A percentile compares a stretch with the other conserved stretches of the same genome.
phyloP scores from a whole-genome alignment of 2,113 vertebrate species.

The Ploceus nigricollis region DNA sequence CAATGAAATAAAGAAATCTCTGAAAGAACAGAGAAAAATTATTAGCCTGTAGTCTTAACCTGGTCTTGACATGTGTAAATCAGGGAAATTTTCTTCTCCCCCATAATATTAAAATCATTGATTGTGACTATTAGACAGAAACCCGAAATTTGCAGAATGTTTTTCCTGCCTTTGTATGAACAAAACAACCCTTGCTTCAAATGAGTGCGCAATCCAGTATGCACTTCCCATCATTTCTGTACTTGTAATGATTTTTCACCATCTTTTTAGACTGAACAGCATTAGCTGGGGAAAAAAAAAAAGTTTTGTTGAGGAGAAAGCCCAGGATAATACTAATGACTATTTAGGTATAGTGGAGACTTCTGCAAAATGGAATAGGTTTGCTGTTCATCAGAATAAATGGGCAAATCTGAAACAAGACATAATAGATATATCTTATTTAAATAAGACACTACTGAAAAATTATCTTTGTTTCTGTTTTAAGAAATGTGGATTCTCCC shows the following conservation, averaged over 20 bases:
- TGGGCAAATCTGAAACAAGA: not conserved
- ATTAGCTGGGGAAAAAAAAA: not conserved
- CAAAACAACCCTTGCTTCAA: not conserved
- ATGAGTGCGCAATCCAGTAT: not conserved
- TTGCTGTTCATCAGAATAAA: not conserved
- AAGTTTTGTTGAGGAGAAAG: not conserved
- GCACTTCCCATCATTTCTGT: not conserved
- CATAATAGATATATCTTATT: not conserved
- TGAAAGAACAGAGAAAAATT: not conserved
- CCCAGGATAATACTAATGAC: not conserved
- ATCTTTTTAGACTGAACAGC: not conserved
- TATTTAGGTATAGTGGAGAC: not conserved
- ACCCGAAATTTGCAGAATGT: not conserved
- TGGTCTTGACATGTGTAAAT: not conserved
- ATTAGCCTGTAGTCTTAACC: not conserved
- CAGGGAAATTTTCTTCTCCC: not conserved
- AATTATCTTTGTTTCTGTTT: not conserved
- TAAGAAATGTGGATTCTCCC: not conserved
- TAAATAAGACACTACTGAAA: not conserved
- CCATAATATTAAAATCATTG: not conserved
- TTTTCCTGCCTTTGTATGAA: not conserved
- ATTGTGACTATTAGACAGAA: conserved; percentile 6
- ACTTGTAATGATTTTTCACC: not conserved
- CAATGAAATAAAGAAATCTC: not conserved
- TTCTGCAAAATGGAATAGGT: not conserved